Percentiles rank a stretch among this genome's conserved stretches.
phyloP scores from a whole-genome alignment of 92 coral and sea anemone genomes.

The Palythoa caribaeorum region DNA sequence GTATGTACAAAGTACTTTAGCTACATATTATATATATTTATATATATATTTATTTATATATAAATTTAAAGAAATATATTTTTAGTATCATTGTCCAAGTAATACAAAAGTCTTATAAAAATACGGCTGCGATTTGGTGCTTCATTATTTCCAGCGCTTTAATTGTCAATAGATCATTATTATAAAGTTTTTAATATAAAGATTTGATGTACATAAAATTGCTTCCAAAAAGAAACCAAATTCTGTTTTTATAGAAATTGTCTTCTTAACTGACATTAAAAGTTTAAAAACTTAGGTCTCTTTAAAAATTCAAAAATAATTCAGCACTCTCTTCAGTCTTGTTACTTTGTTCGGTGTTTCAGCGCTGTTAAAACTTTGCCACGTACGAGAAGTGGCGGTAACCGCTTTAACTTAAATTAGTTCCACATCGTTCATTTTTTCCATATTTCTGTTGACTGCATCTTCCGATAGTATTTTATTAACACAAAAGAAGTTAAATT shows the following conservation, averaged over 20 bases:
- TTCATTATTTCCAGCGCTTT: slow-evolving; percentile 22
- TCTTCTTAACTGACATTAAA: background rate
- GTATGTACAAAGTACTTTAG: slow-evolving; percentile 18
- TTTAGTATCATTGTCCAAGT: background rate
- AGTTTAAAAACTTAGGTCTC: background rate
- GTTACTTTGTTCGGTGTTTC: too few species aligned
- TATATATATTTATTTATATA: background rate
- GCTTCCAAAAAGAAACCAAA: background rate
- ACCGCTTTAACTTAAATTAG: too few species aligned
- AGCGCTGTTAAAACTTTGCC: too few species aligned
- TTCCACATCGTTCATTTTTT: too few species aligned
- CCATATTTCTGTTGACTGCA: too few species aligned
- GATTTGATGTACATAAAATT: slow-evolving; percentile 34
- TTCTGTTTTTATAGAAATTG: background rate
- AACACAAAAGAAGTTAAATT: too few species aligned
- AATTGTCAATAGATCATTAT: background rate
- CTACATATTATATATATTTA: background rate
- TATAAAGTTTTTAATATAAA: slow-evolving; percentile 37
- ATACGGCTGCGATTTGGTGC: background rate
- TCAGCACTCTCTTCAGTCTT: background rate
- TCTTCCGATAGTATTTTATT: too few species aligned
- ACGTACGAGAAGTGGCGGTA: too few species aligned
- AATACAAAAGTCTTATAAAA: slow-evolving; percentile 14
- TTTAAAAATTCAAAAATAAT: background rate
- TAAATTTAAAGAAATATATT: background rate